Evolutionary conservation across 2,888 invertebrate genomes (phyloP).

Genomic region (Stramonita haemastoma): DNA sequence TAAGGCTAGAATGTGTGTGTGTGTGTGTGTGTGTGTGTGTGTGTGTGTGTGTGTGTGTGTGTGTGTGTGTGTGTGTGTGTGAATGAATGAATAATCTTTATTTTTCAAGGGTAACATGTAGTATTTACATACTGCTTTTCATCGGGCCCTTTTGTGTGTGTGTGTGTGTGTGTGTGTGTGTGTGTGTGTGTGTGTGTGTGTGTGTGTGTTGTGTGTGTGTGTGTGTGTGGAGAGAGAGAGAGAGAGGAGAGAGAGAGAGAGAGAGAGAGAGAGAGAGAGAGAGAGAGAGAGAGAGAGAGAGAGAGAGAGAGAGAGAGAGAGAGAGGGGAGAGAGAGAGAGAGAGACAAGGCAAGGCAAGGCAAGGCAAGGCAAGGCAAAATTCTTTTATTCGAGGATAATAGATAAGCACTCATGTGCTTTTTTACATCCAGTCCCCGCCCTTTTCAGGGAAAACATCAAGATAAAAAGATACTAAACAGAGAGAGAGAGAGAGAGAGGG

Average conservation of each 20-base stretch:
- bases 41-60: constrained; percentile 23
- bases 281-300: neutral
- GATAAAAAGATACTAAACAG: too few relatives aligned
- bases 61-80: neutral
- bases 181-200: neutral
- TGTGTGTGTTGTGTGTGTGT: neutral
- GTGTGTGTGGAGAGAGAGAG: too few relatives aligned
- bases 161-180: neutral
- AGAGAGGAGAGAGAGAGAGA: too few relatives aligned
- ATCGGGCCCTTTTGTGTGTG: too few relatives aligned
- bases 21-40: constrained; percentile 30
- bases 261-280: constrained; percentile 18
- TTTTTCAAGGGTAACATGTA: too few relatives aligned
- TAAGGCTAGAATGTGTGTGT: too few relatives aligned
- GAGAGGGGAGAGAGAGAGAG: neutral
- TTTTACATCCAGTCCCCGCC: too few relatives aligned
- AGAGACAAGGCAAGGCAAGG: too few relatives aligned
- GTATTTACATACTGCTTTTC: too few relatives aligned
- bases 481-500: neutral
- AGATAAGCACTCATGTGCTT: neutral
- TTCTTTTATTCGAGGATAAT: neutral
- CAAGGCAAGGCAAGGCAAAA: too few relatives aligned
- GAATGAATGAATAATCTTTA: too few relatives aligned
- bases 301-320: constrained; percentile 17
- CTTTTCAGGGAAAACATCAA: too few relatives aligned